Base-by-base conservation (phyloP, 2,888 invertebrate genomes). In the Drosophila nr. perissopoda region DNA sequence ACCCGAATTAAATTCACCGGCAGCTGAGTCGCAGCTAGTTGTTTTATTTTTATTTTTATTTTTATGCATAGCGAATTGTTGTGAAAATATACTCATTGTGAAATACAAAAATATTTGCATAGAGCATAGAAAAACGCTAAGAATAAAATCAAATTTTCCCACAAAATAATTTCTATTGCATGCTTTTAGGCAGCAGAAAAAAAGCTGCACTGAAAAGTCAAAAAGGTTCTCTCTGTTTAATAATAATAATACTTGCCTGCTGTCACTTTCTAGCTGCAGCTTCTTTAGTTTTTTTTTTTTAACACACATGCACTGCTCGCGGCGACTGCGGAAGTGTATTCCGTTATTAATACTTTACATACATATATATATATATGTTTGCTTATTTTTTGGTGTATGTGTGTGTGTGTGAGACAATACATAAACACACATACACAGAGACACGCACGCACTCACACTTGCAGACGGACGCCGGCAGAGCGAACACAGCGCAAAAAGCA, bases 21-120 rank as follows among this genome's bases (percentile, higher is more conserved):
- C 59, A 74, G 74, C 70, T 59, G 65, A 75, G 65, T 61, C 59
- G 40, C 49, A 42, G 57, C 51, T 48, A 42, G 10, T 34, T 31
- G 40, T 52, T 33, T 52, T 40, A 42, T 36, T 57, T 73, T 80
- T 71, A 84, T 82, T 81, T 86, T 76, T 83, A 82, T 83, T 86
- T 80, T 59, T 84, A 86, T 84, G 87, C 83, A 87, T 78, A 69
- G 74, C 31, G 79, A 87, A 87, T 87, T 81, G 79, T 8, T 38
- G 8, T 38, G n/a, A 29, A 45, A 56, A 38, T 78, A 52, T 65
- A 69, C 63, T 45, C 70, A 76, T 76, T 73, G 62, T 69, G 62
- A 62, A 77, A 59, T 70, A 56, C 42, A 62, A 52, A 80, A 79
- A 76, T 70, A 78, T 78, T 76, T 66, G 42, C 40, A 60, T 36